These are phyloP conservation scores for Amphimedon queenslandica DNA, from an alignment of 37 sponge, comb jelly and placozoan species.

Conservation along the genomic window DNA sequence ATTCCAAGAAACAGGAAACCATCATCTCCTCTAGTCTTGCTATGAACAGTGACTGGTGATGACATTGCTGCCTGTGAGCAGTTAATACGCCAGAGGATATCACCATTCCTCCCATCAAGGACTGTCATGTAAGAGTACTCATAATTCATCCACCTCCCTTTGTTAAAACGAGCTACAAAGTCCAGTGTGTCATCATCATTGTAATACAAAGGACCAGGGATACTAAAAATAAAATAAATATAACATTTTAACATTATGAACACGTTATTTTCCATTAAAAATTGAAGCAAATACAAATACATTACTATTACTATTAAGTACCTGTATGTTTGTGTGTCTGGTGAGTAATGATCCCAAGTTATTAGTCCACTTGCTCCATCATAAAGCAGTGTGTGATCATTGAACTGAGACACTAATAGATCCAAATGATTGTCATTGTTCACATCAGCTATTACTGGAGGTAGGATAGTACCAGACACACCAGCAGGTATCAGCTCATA, in stretches of 20 bases:
- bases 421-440: slow-evolving; percentile 50
- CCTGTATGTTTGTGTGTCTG: slow-evolving; percentile 75
- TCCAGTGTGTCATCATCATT: slow-evolving; percentile 34
- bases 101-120: too few relatives aligned
- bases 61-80: too few relatives aligned
- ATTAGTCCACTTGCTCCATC: slow-evolving; percentile 35
- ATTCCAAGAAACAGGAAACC: too few relatives aligned
- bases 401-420: slow-evolving; percentile 44
- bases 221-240: slow-evolving; percentile 25
- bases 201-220: slow-evolving; percentile 66
- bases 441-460: slow-evolving; percentile 71
- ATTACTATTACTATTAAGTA: not conserved
- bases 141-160: slow-evolving; percentile 31
- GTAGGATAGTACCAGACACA: slow-evolving; percentile 58
- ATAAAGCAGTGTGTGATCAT: slow-evolving; percentile 33
- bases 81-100: too few relatives aligned
- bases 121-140: too few relatives aligned
- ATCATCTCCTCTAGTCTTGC: too few relatives aligned
- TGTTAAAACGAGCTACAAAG: not conserved
- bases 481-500: slow-evolving; percentile 28
- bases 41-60: too few relatives aligned
- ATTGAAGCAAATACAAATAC: not conserved
- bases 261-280: not conserved
- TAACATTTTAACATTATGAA: not conserved
- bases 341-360: slow-evolving; percentile 52